Percentiles rank a stretch among this genome's conserved stretches.
Evolutionary conservation across 1,140 invertebrate genomes (phyloP).

Genomic region (Drosophila mayri): DNA sequence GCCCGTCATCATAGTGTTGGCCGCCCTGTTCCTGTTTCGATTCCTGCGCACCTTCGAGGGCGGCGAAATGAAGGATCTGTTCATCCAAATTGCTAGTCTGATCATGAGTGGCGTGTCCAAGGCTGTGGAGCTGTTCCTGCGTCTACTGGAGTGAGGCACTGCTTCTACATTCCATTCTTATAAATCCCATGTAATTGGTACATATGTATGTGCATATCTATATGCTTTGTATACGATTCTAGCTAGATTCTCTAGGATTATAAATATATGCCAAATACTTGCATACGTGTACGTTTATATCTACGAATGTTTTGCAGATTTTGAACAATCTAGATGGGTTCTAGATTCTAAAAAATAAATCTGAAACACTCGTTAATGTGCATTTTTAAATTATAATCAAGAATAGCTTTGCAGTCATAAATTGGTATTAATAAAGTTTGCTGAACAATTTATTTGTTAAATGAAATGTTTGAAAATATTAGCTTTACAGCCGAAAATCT

Average conservation of each 20-base stretch:
- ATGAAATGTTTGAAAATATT: background rate
- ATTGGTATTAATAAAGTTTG: background rate
- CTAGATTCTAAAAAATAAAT: background rate
- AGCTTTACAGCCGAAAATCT: background rate
- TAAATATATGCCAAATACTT: background rate
- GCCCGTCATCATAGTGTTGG: slow-evolving; percentile 42
- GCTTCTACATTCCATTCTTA: slow-evolving; percentile 11
- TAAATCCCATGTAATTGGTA: slow-evolving; percentile 1
- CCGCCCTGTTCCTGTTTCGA: slow-evolving; percentile 34
- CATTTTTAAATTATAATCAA: background rate
- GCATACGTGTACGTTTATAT: background rate
- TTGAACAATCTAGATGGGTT: background rate
- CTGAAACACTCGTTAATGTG: background rate
- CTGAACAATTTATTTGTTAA: slow-evolving; percentile 6
- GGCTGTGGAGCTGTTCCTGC: background rate
- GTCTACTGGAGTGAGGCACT: background rate
- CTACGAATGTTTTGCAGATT: background rate
- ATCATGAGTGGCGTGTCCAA: slow-evolving; percentile 8
- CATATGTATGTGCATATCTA: background rate
- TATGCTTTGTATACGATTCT: background rate
- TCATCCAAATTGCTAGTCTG: background rate
- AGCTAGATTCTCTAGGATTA: slow-evolving; percentile 3
- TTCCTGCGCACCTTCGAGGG: slow-evolving; percentile 15
- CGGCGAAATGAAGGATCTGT: slow-evolving; percentile 19
- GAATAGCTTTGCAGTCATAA: background rate